phyloP scores from a whole-genome alignment of 2,888 invertebrate species.

The Onthophagus sagittarius region DNA sequence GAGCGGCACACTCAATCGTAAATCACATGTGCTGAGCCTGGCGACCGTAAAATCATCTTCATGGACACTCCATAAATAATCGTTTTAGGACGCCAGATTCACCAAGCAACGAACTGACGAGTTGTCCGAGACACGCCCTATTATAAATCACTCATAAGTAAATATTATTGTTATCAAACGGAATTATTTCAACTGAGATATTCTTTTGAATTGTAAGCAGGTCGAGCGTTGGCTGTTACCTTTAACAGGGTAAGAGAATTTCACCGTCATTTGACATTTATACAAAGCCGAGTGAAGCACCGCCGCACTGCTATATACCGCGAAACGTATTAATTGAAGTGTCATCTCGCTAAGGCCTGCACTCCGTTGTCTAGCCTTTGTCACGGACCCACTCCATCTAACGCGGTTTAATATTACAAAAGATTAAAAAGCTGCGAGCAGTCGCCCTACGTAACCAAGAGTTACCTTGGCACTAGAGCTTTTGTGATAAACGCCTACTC shows the following conservation, averaged over 20 bases:
- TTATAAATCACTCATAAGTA: not conserved
- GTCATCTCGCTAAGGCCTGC: not conserved
- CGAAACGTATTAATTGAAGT: not conserved
- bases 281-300: not conserved
- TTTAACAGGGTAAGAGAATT: not conserved
- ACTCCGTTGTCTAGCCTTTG: not conserved
- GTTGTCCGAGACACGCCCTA: not conserved
- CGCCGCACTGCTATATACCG: not conserved
- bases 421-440: not conserved
- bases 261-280: not conserved
- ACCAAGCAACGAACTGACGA: not conserved
- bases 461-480: not conserved
- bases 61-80: constrained; percentile 29
- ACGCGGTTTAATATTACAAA: not conserved
- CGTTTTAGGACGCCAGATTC: constrained; percentile 21
- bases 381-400: not conserved
- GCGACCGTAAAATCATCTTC: constrained; percentile 28
- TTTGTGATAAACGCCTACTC: not conserved
- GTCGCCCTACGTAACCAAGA: not conserved
- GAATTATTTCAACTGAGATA: not conserved
- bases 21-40: constrained; percentile 20
- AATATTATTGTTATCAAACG: not conserved
- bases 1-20: constrained; percentile 20
- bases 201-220: not conserved
- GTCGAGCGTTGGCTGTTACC: not conserved